Evolutionary conservation across 2,797 vertebrate genomes (phyloP), one percentile per base, ranked within the genome.

Genomic region (Epinephelus malabaricus): DNA sequence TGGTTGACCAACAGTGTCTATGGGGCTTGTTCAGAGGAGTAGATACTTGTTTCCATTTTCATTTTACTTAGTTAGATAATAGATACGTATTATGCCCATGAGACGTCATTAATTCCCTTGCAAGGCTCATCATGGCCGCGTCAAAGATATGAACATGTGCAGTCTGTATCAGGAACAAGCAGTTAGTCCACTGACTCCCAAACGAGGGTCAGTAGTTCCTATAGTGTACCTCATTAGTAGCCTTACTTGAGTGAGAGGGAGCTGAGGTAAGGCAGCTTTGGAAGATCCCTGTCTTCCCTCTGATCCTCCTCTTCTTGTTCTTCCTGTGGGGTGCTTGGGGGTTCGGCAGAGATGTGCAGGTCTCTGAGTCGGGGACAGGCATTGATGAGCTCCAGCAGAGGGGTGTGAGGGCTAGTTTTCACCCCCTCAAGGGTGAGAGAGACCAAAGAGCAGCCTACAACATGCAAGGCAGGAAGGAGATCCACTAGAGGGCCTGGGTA

Each of bases 381-480:
- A 61, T 63, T 43, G 3, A 98, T 91, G 50, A 97, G 74, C 34
- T 85, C 5, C 19, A 91, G 58, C 1, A 97, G 82, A 1, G 93
- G 80, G 1, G 82, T 55, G 1, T 82, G 73, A 0, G 93, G 82
- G 1, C 50, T 85, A 30, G 90, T 94, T 83, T 71, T 90, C 68
- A 97, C 92, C 19, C 95, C 96, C 2, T 97, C 95, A 49, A 98
- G 66, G 2, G 88, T 94, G 70, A 98, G 96, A 17, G 85, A 90
- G 5, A 79, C 72, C 60, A 98, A 91, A 15, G 53, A 87, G 0
- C 81, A 58, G 6, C 96, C 95, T 59, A 89, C 72, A 4, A 69
- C 47, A 54, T 17, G 81, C 0, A 92, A 45, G n/a, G 93, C 55
- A 0, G 92, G 89, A 47, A 96, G 74, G 21, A 95, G 79, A 66